A percentile compares a stretch with the other conserved stretches of the same genome.
Conservation (phyloP, 1,140 invertebrate genomes). For the Adoxophyes honmai region DNA sequence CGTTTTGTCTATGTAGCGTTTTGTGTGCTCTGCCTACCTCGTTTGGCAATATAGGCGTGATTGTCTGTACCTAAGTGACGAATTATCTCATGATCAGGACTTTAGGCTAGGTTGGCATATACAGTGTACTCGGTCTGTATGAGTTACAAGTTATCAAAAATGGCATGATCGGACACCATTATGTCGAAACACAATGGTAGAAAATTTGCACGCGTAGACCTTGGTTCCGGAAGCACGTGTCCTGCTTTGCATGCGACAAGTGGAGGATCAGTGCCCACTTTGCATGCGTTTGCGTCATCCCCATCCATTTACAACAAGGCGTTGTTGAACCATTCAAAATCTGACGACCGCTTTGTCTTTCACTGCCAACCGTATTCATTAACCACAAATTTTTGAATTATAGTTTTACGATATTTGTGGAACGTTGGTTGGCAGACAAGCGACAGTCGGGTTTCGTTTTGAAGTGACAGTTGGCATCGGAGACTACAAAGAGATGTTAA, state of each 20-base stretch:
- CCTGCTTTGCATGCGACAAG: constrained; percentile 45
- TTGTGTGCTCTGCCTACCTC: too few relatives aligned
- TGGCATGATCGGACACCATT: too few relatives aligned
- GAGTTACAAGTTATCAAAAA: too few relatives aligned
- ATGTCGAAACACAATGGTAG: neutral
- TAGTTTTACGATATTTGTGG: neutral
- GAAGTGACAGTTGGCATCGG: constrained; percentile 13
- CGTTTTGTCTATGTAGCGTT: too few relatives aligned
- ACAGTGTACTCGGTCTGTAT: too few relatives aligned
- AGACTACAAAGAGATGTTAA: constrained; percentile 33
- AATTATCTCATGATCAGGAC: too few relatives aligned
- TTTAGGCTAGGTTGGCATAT: too few relatives aligned
- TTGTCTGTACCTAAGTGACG: too few relatives aligned
- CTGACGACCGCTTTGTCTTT: neutral
- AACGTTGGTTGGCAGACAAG: neutral
- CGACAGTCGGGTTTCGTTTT: constrained; percentile 16
- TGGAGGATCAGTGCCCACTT: constrained; percentile 8
- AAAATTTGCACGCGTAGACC: constrained; percentile 19
- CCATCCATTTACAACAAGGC: neutral
- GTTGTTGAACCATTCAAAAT: neutral
- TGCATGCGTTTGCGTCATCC: neutral
- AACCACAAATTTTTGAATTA: neutral
- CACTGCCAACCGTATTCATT: neutral
- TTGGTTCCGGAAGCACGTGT: constrained; percentile 45
- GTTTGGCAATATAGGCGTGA: too few relatives aligned